Base-by-base conservation (phyloP, 1,140 invertebrate genomes). In the Bacillus rossius region DNA sequence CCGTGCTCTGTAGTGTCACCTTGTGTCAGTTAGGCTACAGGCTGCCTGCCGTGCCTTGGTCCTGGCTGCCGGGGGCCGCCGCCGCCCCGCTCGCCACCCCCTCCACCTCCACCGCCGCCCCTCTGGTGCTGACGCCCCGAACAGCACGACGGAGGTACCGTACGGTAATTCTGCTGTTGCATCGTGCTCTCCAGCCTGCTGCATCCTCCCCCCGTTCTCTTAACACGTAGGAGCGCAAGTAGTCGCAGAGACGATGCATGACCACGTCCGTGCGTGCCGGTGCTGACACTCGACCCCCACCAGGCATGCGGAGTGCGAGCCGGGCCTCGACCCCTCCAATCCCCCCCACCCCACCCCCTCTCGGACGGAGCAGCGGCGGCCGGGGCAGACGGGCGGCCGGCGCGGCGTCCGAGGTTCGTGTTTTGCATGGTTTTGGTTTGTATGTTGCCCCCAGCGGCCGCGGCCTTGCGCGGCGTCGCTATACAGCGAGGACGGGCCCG, bases 401-500 rank as follows among this genome's bases (percentile, higher is more conserved):
- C 17, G 14, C 22, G 8, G 16, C 26, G 47, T 23, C 26, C 26
- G 17, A 25, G 47, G 26, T 49, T 22, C 25, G 47, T 49, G 22
- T 45, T 45, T 7, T 49, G 3, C 3, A n/a, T 17, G 45, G 50
- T 56, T 54, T 59, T 60, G 16, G 61, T 64, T 63, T 70, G 64
- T 69, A 37, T 75, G 70, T 76, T 22, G 22, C 47, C 34, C 75
- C 55, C 71, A 77, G 75, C 80, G 79, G 85, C 84, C 67, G 84
- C 86, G 69, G 87, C 81, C 55, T 70, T 83, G 64, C 73, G 81
- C 71, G 85, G 85, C 60, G 84, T 85, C 60, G 84, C 84, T 20
- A 84, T 87, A 63, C 85, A 86, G 65, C 78, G 86, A 69, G 84
- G 85, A 56, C 69, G 84, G 64, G 81, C 84, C 34, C 71, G 84